Evolutionary conservation across 2,797 vertebrate species (phyloP), one percentile per base, ranked within the genome.

Genomic region (Enteromius argenteus): DNA sequence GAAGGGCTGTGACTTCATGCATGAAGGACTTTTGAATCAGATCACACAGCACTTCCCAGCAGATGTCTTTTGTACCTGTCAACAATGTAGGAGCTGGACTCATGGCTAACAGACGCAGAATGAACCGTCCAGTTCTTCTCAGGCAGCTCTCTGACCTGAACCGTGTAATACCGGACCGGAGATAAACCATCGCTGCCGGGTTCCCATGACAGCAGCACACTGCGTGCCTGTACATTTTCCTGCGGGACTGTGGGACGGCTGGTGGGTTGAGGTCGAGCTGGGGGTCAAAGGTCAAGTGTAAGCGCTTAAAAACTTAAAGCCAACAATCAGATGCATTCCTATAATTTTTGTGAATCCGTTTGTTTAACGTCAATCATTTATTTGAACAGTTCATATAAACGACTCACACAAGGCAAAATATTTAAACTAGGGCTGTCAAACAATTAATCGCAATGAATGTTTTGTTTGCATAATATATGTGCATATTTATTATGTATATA

Each of bases 151-250:
- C 96, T 89, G n/a, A 92, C 95, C 94, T 99, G 98, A 84, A 99
- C 94, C 0, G 97, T 98, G 93, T 99, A 99, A 93, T 98, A 99
- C 5, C 98, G 96, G 30, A 99, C 96, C 0, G 98, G 98, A 11
- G 98, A 99, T n/a, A 99, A 96, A 23, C 98, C 98, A 0, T 99
- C 98, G 0, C 97, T 98, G 86, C 98, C 98, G 0, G 97, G 97
- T 90, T 98, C 96, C 98, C 98, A 99, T 9, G 95, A 94, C 39
- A 99, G 91, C 82, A 98, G 83, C 69, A 99, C 96, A 0, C 95
- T 97, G 7, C 96, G 96, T 0, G 97, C 96, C 79, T 93, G 95
- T 32, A 99, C 97, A 0, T 97, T 93, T 87, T 96, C 96, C 93
- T 99, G 97, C 68, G 88, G 95, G 0, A 95, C 96, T 42, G 88